A percentile compares a stretch with the other conserved stretches of the same genome.
Conservation (phyloP, 2,888 invertebrate species). For the Apotomis betuletana region DNA sequence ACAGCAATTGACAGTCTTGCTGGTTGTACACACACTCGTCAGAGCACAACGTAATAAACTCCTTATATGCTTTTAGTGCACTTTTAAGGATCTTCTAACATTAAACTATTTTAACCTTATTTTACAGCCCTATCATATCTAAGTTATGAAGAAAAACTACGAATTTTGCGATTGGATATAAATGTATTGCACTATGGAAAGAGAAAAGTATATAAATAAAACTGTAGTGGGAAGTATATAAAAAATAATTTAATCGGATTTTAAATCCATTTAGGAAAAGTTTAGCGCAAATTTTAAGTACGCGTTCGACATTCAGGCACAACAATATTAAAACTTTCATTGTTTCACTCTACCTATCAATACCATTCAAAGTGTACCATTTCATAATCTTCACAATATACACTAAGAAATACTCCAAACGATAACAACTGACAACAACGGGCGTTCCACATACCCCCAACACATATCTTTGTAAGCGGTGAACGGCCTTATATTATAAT, state of each 20-base stretch:
- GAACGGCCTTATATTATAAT: neutral
- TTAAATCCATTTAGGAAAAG: conserved; percentile 30
- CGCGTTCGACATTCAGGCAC: conserved; percentile 56
- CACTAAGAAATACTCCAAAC: conserved; percentile 24
- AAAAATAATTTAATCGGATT: conserved; percentile 34
- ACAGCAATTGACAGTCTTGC: conserved; percentile 83
- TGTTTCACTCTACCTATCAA: conserved; percentile 17
- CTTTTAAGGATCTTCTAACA: conserved; percentile 58
- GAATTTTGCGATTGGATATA: conserved; percentile 64
- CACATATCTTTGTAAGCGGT: conserved; percentile 8
- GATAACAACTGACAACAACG: conserved; percentile 27
- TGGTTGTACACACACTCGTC: conserved; percentile 73
- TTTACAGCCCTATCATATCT: conserved; percentile 72
- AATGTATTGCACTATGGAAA: conserved; percentile 76
- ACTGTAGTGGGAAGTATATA: conserved; percentile 22
- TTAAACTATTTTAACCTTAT: conserved; percentile 65
- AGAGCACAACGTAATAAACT: conserved; percentile 67
- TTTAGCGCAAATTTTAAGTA: conserved; percentile 48
- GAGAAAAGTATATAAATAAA: conserved; percentile 43
- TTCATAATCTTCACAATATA: conserved; percentile 26
- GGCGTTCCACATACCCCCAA: conserved; percentile 7
- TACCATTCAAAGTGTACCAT: conserved; percentile 31
- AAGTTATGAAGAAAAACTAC: conserved; percentile 61
- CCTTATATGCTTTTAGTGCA: conserved; percentile 64
- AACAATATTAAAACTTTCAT: conserved; percentile 44